Evolutionary conservation across 2,888 invertebrate species (phyloP), one percentile per base, ranked within the genome.

Genomic region (Drosophila monieri): DNA sequence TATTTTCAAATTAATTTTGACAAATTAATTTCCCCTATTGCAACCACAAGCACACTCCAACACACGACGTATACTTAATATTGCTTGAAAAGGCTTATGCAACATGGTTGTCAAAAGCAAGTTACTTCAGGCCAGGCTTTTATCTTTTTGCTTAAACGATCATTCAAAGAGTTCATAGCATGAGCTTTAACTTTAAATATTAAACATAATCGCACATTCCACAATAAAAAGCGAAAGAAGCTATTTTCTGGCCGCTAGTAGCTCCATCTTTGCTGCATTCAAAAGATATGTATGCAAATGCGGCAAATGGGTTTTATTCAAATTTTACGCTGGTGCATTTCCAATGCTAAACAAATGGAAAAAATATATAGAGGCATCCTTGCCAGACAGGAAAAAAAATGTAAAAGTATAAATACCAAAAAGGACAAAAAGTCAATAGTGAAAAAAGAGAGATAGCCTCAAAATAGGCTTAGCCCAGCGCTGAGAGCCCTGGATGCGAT

Each of bases 261-360:
- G n/a, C 32, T 57, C 49, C 46, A 44, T 51, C 46, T 56, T 57
- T 51, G 18, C 65, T 78, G 74, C 66, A 70, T 49, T 49, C 51
- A 32, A 43, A 57, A 68, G 74, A 80, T 76, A 83, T 65, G 65
- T 65, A 85, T 83, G 85, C 83, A 83, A 83, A 85, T 83, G 74
- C 64, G 70, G 58, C 74, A 76, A 83, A 85, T 83, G 80, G 77
- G 72, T 85, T 84, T 77, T 85, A 85, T 85, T 85, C 77, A 83
- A 80, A 83, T 83, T 74, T 58, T 54, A 47, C 72, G 62, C 51
- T 54, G 65, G 48, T 83, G 76, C 76, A 78, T 81, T 73, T 74
- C 30, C 48, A 78, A 78, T 84, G 78, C 80, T 85, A 78, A 80
- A 71, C 52, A 56, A 54, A 52, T 25, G 49, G 30, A 60, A 70